phyloP scores from a whole-genome alignment of 2,888 invertebrate genomes.

The Sminthurinus aureus region DNA sequence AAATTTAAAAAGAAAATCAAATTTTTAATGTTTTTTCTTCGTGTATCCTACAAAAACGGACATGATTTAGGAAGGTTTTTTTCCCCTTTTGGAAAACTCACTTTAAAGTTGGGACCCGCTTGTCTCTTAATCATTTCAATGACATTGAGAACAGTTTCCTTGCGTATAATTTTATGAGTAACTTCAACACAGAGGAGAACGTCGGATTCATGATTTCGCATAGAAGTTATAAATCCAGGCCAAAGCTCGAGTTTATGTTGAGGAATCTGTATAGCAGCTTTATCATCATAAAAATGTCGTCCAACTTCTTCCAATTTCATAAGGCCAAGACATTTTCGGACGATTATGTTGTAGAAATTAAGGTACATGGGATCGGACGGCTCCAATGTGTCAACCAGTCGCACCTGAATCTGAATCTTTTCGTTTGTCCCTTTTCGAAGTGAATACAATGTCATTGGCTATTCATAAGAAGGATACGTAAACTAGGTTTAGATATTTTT shows the following conservation, averaged over 20 bases:
- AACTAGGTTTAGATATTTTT: background rate
- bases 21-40: background rate
- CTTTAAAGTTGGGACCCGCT: background rate
- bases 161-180: constrained; percentile 81
- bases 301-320: constrained; percentile 52
- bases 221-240: constrained; percentile 74
- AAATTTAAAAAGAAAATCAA: background rate
- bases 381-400: background rate
- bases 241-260: constrained; percentile 76
- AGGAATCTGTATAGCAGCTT: constrained; percentile 64
- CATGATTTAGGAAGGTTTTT: too few relatives aligned
- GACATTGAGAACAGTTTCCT: constrained; percentile 71
- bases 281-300: constrained; percentile 46
- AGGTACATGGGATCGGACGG: constrained; percentile 42
- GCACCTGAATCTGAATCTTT: background rate
- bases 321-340: constrained; percentile 47
- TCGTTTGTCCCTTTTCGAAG: background rate
- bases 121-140: background rate
- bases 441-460: background rate
- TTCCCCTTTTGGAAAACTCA: background rate
- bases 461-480: constrained; percentile 8
- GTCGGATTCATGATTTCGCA: constrained; percentile 78
- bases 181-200: constrained; percentile 82
- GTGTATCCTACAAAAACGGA: background rate
- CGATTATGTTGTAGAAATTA: constrained; percentile 51